Conservation (phyloP, 2,113 vertebrate species). For the Nansenia antarctica region DNA sequence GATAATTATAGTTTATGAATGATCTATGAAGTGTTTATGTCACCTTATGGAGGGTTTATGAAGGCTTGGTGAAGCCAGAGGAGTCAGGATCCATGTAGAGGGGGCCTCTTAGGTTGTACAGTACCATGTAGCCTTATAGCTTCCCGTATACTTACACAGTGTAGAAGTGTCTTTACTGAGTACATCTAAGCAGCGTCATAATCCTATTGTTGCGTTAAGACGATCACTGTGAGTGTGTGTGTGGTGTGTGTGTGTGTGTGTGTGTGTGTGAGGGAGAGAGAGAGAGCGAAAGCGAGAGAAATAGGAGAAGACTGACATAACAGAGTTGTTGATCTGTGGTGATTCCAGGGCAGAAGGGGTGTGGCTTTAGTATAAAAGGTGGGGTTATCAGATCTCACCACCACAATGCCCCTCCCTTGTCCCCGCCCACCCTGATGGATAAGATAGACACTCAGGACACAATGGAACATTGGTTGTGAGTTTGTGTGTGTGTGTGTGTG, state of each 20-base stretch:
- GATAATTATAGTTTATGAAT: too few species aligned
- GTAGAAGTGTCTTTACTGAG: slow-evolving; percentile 1
- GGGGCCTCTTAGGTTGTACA: too few species aligned
- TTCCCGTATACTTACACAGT: background rate
- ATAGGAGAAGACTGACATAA: too few species aligned
- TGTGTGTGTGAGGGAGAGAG: background rate
- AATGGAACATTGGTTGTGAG: background rate
- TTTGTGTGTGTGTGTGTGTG: slow-evolving; percentile 6
- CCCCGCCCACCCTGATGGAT: slow-evolving; percentile 28
- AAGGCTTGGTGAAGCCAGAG: too few species aligned
- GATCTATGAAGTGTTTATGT: too few species aligned
- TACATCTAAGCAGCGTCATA: slow-evolving; percentile 1
- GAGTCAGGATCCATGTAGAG: background rate
- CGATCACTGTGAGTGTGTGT: slow-evolving; percentile 9
- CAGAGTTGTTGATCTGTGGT: too few species aligned
- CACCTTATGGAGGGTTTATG: too few species aligned
- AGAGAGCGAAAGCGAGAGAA: background rate
- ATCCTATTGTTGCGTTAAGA: slow-evolving; percentile 12
- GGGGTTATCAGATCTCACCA: slow-evolving; percentile 38
- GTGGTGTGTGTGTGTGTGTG: slow-evolving; percentile 9
- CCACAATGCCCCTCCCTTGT: slow-evolving; percentile 24
- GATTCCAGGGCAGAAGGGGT: slow-evolving; percentile 35
- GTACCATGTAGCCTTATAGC: background rate
- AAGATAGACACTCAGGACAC: background rate
- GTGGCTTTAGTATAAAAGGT: slow-evolving; percentile 17